phyloP scores from a whole-genome alignment of 2,797 vertebrate genomes.

The Xenopus petersii region DNA sequence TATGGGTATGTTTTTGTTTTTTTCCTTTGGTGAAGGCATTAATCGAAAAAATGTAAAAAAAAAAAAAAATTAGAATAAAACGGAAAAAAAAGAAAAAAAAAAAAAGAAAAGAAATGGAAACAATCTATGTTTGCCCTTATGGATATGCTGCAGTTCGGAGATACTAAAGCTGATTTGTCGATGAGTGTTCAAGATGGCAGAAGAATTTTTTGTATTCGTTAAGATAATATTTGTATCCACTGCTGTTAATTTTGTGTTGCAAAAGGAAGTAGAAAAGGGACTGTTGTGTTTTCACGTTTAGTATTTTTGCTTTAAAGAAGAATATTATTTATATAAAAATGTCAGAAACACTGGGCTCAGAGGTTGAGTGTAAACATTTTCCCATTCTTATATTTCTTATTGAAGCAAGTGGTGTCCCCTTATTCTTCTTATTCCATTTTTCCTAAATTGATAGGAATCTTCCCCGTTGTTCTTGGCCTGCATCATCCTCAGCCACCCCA shows the following conservation, averaged over 20 bases:
- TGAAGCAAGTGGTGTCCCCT: conserved; percentile 64
- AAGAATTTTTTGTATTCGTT: conserved; percentile 84
- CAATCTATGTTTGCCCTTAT: conserved; percentile 92
- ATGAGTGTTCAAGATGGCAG: conserved; percentile 86
- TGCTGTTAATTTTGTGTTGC: conserved; percentile 93
- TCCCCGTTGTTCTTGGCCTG: too few species aligned
- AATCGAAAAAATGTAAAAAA: conserved; percentile 61
- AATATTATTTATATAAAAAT: conserved; percentile 94
- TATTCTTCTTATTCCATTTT: conserved; percentile 41
- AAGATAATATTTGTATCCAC: conserved; percentile 96
- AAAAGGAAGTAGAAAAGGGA: conserved; percentile 84
- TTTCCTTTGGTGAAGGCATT: conserved; percentile 75
- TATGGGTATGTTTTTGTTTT: conserved; percentile 75
- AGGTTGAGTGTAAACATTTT: conserved; percentile 74
- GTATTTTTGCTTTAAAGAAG: conserved; percentile 75
- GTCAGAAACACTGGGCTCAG: conserved; percentile 99
- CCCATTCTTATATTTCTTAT: conserved; percentile 67
- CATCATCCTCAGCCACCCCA: too few species aligned
- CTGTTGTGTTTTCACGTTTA: conserved; percentile 71
- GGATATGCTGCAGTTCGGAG: conserved; percentile 98
- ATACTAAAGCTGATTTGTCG: conserved; percentile 75
- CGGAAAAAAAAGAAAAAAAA: conserved; percentile 42
- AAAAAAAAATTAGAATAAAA: conserved; percentile 44
- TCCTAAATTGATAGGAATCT: too few species aligned
- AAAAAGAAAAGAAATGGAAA: conserved; percentile 68